Conservation (phyloP, 2,113 vertebrate species). For the Oreotrochilus melanogaster region DNA sequence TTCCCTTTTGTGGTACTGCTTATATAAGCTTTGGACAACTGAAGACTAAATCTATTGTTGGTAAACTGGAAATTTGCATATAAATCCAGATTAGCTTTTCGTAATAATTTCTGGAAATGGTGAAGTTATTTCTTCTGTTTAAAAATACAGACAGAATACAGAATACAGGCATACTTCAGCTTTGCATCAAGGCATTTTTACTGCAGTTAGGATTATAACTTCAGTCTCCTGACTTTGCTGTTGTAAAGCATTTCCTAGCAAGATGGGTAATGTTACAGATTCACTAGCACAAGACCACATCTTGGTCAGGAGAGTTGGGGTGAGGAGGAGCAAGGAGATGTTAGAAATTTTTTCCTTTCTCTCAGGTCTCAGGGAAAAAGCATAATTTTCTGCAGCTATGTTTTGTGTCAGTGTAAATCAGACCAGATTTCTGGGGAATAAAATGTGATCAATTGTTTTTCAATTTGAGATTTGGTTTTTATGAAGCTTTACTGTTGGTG, state of each 20-base stretch:
- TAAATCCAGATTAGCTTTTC: not conserved
- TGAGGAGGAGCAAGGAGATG: not conserved
- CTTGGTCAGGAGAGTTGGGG: not conserved
- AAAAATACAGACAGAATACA: not conserved
- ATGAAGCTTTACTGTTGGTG: not conserved
- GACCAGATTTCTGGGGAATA: not conserved
- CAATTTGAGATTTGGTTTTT: not conserved
- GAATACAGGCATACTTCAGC: not conserved
- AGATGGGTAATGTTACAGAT: not conserved
- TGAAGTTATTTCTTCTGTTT: not conserved
- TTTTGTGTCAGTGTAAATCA: not conserved
- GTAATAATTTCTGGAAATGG: not conserved
- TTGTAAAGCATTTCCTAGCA: not conserved
- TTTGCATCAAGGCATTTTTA: not conserved
- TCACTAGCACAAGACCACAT: not conserved
- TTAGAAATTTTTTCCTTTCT: not conserved
- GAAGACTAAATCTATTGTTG: not conserved
- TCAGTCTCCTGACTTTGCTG: not conserved
- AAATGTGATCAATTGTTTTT: not conserved
- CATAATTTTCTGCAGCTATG: accelerated
- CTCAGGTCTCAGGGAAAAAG: not conserved
- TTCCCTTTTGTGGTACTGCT: not conserved
- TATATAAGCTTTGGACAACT: not conserved
- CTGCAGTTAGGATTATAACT: not conserved
- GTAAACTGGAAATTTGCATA: not conserved